phyloP scores from a whole-genome alignment of 2,113 vertebrate genomes.

The Pachypanchax playfairii region DNA sequence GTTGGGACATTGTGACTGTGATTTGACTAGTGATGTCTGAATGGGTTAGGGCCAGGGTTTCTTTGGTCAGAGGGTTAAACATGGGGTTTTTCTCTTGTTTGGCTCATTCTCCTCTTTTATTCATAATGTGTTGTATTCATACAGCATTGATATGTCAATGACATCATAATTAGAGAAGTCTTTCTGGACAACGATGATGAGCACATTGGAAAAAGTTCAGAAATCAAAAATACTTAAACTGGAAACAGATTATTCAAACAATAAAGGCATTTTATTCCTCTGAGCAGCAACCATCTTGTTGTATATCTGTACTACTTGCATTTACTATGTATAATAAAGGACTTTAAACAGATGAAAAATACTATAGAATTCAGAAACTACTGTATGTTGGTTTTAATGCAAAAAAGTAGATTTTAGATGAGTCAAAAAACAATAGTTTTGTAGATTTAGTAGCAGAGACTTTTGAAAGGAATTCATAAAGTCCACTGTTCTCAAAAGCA shows the following conservation, averaged over 20 bases:
- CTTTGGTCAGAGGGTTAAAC: conserved; percentile 8
- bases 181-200: conserved; percentile 14
- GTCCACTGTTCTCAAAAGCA: not conserved
- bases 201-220: not conserved
- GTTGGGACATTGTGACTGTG: conserved; percentile 20
- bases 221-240: not conserved
- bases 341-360: no score
- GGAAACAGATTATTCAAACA: not conserved
- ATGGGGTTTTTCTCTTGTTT: not conserved
- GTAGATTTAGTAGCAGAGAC: not conserved
- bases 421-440: not conserved
- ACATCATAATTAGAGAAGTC: conserved; percentile 14
- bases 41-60: not conserved
- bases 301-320: not conserved
- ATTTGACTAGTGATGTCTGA: not conserved
- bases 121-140: conserved; percentile 14
- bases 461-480: not conserved
- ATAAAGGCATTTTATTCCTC: not conserved
- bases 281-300: not conserved
- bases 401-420: no score
- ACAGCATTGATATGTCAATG: conserved; percentile 12
- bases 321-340: no score
- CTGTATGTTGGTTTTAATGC: no score
- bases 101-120: not conserved
- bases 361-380: no score